These are phyloP conservation scores for Cosmia trapezina DNA, from an alignment of 2,888 invertebrate species.

Conservation along the genomic window DNA sequence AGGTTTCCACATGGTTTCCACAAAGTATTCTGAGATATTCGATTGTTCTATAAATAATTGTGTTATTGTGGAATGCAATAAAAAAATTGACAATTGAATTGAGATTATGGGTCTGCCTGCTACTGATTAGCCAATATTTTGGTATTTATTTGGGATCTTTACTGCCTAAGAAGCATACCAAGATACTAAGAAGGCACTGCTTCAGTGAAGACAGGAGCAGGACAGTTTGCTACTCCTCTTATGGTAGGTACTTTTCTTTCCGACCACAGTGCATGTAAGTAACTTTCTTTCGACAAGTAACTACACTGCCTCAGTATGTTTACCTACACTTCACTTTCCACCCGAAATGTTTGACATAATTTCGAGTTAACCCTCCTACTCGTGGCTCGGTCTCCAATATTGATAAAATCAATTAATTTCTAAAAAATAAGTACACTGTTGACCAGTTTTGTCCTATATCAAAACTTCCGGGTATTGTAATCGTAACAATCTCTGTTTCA, in stretches of 20 bases:
- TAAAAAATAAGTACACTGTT: conserved; percentile 15
- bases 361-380: not conserved
- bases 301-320: not conserved
- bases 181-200: not conserved
- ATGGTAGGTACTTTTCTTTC: not conserved
- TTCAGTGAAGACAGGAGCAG: no score
- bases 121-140: not conserved
- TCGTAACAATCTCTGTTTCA: conserved; percentile 29
- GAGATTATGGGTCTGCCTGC: no score
- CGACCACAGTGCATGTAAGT: no score
- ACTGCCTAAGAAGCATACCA: not conserved
- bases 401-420: conserved; percentile 17
- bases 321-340: not conserved
- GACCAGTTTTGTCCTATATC: conserved; percentile 24
- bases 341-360: not conserved
- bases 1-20: no score
- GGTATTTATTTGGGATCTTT: not conserved
- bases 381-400: not conserved
- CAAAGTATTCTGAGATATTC: no score
- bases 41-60: no score
- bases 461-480: conserved; percentile 31
- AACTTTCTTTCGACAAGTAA: not conserved
- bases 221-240: not conserved
- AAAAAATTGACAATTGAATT: no score
- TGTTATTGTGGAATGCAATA: no score